These are phyloP conservation scores for Eptesicus fuscus DNA, from an alignment of 2,113 vertebrate genomes.

Conservation along the genomic window DNA sequence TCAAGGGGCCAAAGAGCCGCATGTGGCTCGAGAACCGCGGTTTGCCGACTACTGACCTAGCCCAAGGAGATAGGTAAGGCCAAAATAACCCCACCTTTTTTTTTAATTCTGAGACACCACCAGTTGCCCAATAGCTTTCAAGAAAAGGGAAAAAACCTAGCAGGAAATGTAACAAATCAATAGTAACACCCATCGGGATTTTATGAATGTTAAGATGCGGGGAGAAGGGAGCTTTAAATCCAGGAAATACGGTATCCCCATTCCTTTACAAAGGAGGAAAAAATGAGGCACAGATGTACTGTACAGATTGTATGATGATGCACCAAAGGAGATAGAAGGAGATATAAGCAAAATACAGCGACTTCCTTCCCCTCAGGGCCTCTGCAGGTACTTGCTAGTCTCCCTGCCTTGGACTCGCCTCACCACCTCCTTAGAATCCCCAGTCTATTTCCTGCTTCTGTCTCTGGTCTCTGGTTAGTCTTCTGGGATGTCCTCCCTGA, in stretches of 20 bases:
- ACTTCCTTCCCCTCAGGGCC: neutral
- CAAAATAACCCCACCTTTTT: neutral
- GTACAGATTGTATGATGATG: neutral
- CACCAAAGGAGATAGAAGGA: neutral
- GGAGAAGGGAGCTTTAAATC: neutral
- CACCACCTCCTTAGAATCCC: too few species aligned
- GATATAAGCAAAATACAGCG: neutral
- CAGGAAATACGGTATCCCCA: neutral
- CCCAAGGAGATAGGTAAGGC: neutral
- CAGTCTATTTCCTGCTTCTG: neutral
- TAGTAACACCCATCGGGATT: neutral
- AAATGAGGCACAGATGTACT: neutral
- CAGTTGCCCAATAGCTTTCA: neutral
- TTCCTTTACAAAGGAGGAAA: neutral
- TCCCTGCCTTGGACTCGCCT: neutral
- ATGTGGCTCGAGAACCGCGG: too few species aligned
- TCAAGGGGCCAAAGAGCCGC: too few species aligned
- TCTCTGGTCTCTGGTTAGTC: neutral
- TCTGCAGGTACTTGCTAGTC: too few species aligned
- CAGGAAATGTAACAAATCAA: neutral
- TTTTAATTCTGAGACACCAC: neutral
- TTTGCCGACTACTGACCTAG: too few species aligned
- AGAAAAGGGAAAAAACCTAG: neutral
- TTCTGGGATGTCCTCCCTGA: neutral
- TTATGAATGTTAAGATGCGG: neutral